These are phyloP conservation scores for Patiria miniata DNA, from an alignment of 35 echinoderm and acorn worm species.

Conservation along the genomic window DNA sequence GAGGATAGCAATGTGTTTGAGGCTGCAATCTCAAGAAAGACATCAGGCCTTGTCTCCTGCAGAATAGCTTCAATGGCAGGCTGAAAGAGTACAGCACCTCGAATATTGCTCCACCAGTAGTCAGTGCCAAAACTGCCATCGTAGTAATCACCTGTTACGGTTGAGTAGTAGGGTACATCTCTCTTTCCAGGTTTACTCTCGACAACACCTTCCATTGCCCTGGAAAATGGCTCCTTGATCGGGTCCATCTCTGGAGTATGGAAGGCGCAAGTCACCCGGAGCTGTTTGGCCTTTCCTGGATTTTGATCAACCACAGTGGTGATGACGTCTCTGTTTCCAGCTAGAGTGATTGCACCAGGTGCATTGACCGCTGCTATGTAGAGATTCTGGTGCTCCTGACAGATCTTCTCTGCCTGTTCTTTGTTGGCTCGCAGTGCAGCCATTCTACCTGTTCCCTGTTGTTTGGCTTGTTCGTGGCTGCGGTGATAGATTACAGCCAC, in stretches of 20 bases:
- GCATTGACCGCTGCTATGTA: constrained; percentile 93
- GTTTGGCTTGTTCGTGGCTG: constrained; percentile 74
- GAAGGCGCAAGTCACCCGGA: constrained; percentile 86
- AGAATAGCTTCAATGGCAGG: constrained; percentile 77
- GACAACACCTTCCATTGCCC: constrained; percentile 73
- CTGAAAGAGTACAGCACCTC: constrained; percentile 78
- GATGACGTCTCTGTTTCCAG: constrained; percentile 70
- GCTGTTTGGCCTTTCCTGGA: constrained; percentile 67
- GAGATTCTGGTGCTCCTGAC: constrained; percentile 70
- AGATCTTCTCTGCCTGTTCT: constrained; percentile 71
- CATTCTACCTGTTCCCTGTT: constrained; percentile 91
- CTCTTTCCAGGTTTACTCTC: constrained; percentile 51
- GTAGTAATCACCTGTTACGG: constrained; percentile 73
- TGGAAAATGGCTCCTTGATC: constrained; percentile 74
- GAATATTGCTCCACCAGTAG: constrained; percentile 97
- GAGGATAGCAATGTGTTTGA: constrained; percentile 82
- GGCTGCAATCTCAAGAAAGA: constrained; percentile 84
- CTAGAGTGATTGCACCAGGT: constrained; percentile 75
- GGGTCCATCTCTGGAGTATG: constrained; percentile 92
- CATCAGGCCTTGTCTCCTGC: constrained; percentile 56
- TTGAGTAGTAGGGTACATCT: constrained; percentile 73
- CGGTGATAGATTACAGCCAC: constrained; percentile 78
- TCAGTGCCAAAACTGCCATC: constrained; percentile 78
- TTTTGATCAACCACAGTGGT: constrained; percentile 64
- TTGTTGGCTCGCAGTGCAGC: constrained; percentile 67